These are phyloP conservation scores for Lepidothrix coronata DNA, from an alignment of 2,113 vertebrate species.

Conservation along the genomic window DNA sequence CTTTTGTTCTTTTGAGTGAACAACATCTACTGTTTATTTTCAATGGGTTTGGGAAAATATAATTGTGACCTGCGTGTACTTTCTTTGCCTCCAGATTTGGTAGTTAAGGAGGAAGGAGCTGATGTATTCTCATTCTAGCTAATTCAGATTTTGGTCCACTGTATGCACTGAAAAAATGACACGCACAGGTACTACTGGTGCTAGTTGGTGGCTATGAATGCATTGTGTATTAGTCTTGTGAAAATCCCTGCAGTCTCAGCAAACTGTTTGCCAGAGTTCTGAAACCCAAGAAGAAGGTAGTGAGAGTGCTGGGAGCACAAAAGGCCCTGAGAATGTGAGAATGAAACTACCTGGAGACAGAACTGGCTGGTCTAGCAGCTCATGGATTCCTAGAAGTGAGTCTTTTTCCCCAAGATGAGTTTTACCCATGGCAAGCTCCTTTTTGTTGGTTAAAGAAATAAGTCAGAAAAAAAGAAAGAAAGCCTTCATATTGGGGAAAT, in stretches of 20 bases:
- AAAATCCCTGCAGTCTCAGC: background rate
- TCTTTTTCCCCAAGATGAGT: background rate
- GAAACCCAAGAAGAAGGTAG: background rate
- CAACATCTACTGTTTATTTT: background rate
- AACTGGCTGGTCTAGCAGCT: background rate
- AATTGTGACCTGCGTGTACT: background rate
- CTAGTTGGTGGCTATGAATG: background rate
- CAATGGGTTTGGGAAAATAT: background rate
- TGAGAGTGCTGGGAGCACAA: background rate
- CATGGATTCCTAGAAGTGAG: background rate
- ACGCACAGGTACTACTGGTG: background rate
- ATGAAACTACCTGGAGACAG: background rate
- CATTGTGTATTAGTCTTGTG: background rate
- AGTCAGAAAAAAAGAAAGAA: background rate
- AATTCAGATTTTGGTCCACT: background rate
- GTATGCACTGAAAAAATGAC: background rate
- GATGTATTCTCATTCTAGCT: background rate
- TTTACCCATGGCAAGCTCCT: background rate
- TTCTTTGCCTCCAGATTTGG: background rate
- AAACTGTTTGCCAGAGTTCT: background rate
- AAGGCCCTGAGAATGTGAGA: background rate
- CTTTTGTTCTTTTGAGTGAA: background rate
- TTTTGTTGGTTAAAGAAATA: background rate
- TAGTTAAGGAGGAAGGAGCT: background rate
- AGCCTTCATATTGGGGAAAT: background rate